These are phyloP conservation scores for Dastarcus helophoroides DNA, from an alignment of 2,888 invertebrate species.

Conservation along the genomic window DNA sequence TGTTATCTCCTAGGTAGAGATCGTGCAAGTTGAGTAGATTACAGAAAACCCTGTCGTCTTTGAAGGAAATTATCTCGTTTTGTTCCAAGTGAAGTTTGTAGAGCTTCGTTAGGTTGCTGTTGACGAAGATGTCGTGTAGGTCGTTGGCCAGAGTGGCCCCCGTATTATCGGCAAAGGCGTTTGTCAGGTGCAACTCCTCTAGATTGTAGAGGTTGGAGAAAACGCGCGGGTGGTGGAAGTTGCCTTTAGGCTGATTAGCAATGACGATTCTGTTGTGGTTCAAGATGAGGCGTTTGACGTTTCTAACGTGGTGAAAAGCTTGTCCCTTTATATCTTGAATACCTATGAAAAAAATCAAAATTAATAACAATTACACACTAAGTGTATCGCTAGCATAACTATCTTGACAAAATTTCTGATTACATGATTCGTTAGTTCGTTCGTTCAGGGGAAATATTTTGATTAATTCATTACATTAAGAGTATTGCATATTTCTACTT, in stretches of 20 bases:
- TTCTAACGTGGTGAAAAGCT: constrained; percentile 59
- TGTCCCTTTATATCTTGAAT: constrained; percentile 62
- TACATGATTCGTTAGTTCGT: too few species aligned
- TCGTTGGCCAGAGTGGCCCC: constrained; percentile 50
- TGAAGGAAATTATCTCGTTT: constrained; percentile 58
- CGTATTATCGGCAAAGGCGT: constrained; percentile 58
- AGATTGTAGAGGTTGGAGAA: constrained; percentile 60
- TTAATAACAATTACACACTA: too few species aligned
- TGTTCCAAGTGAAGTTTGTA: constrained; percentile 64
- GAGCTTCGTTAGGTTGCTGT: constrained; percentile 52
- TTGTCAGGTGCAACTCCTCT: constrained; percentile 58
- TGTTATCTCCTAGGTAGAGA: constrained; percentile 57
- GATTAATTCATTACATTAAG: too few species aligned
- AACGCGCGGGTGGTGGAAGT: constrained; percentile 53
- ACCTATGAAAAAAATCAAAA: too few species aligned
- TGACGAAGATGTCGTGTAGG: constrained; percentile 59
- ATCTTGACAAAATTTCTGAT: too few species aligned
- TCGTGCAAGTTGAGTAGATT: constrained; percentile 54
- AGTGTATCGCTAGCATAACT: too few species aligned
- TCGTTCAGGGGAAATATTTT: too few species aligned
- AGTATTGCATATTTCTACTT: too few species aligned
- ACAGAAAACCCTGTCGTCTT: constrained; percentile 56
- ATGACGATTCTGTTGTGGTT: constrained; percentile 61
- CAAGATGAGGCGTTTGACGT: constrained; percentile 54
- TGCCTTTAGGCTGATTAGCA: constrained; percentile 43